Percentiles rank a stretch among this genome's conserved stretches.
These are phyloP conservation scores for Drosophila ercepeae DNA, from an alignment of 1,140 invertebrate species.

Conservation along the genomic window DNA sequence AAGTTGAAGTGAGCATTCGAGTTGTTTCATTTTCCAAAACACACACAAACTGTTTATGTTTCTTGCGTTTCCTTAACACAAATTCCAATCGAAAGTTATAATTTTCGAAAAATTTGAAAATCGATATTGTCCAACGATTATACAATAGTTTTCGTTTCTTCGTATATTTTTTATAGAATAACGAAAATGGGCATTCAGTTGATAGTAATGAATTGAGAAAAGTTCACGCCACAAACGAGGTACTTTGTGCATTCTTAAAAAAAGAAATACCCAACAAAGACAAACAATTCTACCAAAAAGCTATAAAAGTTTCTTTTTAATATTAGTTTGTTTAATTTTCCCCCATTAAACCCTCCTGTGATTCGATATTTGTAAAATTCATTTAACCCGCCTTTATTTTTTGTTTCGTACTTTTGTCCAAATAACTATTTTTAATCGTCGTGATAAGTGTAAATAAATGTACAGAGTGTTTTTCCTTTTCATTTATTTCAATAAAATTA, in stretches of 20 bases:
- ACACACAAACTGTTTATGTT: constrained; percentile 16
- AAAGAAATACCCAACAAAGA: constrained; percentile 47
- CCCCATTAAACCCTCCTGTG: constrained; percentile 57
- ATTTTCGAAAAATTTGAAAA: constrained; percentile 39
- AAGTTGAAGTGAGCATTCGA: constrained; percentile 51
- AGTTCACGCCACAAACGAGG: constrained; percentile 84
- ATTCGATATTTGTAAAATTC: constrained; percentile 71
- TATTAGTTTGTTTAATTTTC: constrained; percentile 66
- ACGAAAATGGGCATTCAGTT: constrained; percentile 84
- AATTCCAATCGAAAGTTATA: constrained; percentile 34
- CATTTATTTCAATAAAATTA: constrained; percentile 5
- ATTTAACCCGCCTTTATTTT: constrained; percentile 46
- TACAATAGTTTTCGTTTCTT: constrained; percentile 75
- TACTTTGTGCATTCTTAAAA: constrained; percentile 83
- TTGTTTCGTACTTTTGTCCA: constrained; percentile 26
- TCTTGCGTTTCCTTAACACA: constrained; percentile 18
- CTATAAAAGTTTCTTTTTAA: constrained; percentile 53
- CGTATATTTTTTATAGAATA: constrained; percentile 83
- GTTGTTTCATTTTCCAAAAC: constrained; percentile 25
- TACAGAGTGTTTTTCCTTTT: constrained; percentile 71
- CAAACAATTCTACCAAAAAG: constrained; percentile 53
- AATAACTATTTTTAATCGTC: constrained; percentile 51
- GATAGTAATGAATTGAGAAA: constrained; percentile 84
- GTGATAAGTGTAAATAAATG: constrained; percentile 81
- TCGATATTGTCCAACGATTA: constrained; percentile 50